Evolutionary conservation across 2,888 invertebrate genomes (phyloP), one percentile per base, ranked within the genome.

Genomic region (Melanargia galathea): DNA sequence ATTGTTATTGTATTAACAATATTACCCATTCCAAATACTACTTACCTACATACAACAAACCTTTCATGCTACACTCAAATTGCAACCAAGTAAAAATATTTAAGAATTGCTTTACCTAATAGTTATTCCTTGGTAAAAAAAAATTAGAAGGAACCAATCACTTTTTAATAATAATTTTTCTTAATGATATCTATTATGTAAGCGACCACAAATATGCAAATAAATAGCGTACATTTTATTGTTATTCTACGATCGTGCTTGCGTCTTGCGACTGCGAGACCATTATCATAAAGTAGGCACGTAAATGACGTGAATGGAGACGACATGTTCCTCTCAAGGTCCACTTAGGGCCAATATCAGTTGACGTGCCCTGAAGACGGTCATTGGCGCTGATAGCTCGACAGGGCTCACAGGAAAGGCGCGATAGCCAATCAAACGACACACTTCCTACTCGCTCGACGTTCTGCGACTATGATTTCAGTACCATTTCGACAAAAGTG

Each of bases 361-460:
- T 69, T 71, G 70, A 71, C 68, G 71, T 71, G 71, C 69, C 66
- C 65, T 71, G 68, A 73, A 73, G 74, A 74, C 70, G 70, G 70
- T 69, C 70, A 75, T 76, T 73, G 73, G 66, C 62, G 70, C 66
- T 67, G 73, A 75, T 75, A 73, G 73, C 76, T 71, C 67, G 71
- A 71, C 73, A 77, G 75, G 77, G 75, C 70, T 71, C 72, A 68
- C 76, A 75, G 77, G 75, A 79, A 76, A 75, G 74, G 74, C 76
- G 75, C 73, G 79, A 79, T 77, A 75, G 76, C 73, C 83, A 87
- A 89, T 89, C 87, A 88, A 83, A 83, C 84, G 85, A 89, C 82
- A 85, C 84, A 80, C 78, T n/a, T n/a, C n/a, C 78, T 66, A 74
- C 69, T 40, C 13, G 26, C 56, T 16, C 43, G 45, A 35, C 54